Evolutionary conservation across 2,888 invertebrate genomes (phyloP).

Genomic region (Plagiodera versicolora): DNA sequence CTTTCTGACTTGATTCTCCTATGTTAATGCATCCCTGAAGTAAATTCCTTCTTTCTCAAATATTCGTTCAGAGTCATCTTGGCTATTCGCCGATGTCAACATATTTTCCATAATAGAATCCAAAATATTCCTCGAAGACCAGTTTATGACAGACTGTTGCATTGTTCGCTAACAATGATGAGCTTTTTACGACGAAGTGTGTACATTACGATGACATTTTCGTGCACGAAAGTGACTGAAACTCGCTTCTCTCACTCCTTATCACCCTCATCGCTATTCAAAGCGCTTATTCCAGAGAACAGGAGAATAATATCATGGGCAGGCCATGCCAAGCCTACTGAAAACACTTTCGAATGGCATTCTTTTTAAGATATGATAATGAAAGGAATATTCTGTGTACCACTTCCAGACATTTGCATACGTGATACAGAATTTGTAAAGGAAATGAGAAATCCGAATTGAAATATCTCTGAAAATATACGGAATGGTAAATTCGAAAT

Average conservation of each 20-base stretch:
- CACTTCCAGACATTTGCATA: background rate
- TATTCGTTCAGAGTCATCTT: too few species aligned
- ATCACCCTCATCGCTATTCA: conserved; percentile 29
- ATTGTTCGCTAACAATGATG: conserved; percentile 16
- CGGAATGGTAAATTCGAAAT: too few species aligned
- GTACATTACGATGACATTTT: conserved; percentile 18
- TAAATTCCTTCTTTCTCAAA: too few species aligned
- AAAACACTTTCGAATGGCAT: conserved; percentile 14
- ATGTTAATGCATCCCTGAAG: background rate
- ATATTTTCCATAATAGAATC: background rate
- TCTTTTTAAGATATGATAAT: background rate
- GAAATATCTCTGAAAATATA: too few species aligned
- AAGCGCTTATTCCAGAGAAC: conserved; percentile 22
- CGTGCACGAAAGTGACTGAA: conserved; percentile 21
- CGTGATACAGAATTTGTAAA: too few species aligned
- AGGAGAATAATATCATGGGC: conserved; percentile 26
- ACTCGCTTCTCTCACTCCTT: conserved; percentile 22
- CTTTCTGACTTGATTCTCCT: too few species aligned
- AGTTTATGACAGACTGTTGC: background rate
- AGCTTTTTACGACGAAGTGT: conserved; percentile 19
- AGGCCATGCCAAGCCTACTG: conserved; percentile 20
- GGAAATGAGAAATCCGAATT: too few species aligned
- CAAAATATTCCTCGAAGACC: background rate
- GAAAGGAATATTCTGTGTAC: background rate
- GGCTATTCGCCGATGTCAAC: background rate